Conservation (phyloP, 2,888 invertebrate genomes). For the Rhyacophila evoluta region DNA sequence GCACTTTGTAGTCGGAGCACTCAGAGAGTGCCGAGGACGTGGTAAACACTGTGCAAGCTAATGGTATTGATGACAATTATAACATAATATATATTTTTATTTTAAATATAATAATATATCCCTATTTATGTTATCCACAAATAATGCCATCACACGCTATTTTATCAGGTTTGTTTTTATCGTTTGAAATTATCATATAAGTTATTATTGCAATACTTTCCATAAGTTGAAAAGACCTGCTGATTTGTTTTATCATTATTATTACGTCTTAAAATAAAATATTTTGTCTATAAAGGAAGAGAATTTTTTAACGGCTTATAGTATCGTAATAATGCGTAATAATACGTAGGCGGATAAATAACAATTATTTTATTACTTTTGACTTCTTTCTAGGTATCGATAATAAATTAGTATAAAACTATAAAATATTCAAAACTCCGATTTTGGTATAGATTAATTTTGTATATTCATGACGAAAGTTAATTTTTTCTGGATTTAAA, state of each 20-base stretch:
- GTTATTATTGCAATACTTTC: neutral
- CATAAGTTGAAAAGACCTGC: neutral
- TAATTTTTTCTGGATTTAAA: constrained; percentile 17
- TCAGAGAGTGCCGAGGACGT: neutral
- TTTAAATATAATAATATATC: neutral
- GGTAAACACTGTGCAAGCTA: constrained; percentile 11
- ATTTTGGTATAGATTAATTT: neutral
- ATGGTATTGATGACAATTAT: neutral
- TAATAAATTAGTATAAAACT: neutral
- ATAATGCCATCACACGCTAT: neutral
- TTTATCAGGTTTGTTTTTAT: neutral
- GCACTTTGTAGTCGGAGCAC: neutral
- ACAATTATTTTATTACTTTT: neutral
- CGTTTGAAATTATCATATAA: neutral
- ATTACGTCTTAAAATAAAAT: neutral
- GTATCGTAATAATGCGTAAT: neutral
- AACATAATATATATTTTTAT: neutral
- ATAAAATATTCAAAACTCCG: neutral
- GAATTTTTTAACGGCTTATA: neutral
- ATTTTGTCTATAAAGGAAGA: neutral
- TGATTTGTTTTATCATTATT: neutral
- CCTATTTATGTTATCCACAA: constrained; percentile 3
- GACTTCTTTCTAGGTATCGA: constrained; percentile 5
- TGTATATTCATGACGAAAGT: neutral
- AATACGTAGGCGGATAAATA: neutral